Conservation (phyloP, 2,797 vertebrate genomes). For the Echeneis naucrates region DNA sequence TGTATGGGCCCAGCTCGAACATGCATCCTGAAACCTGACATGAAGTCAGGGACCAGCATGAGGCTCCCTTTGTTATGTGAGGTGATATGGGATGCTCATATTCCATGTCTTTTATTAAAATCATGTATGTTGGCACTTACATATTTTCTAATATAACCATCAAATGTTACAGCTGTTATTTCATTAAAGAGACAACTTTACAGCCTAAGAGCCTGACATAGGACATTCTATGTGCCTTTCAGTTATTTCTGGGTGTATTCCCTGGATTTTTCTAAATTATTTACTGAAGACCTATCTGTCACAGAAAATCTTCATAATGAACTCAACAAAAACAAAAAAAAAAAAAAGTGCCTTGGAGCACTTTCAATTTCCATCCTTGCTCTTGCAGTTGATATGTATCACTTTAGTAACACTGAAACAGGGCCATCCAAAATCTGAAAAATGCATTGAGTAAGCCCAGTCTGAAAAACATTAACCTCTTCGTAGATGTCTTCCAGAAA, state of each 20-base stretch:
- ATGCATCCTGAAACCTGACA: conserved; percentile 30
- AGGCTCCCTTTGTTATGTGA: not conserved
- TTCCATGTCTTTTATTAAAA: conserved; percentile 8
- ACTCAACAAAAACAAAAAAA: not conserved
- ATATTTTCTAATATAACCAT: conserved; percentile 17
- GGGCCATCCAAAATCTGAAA: conserved; percentile 29
- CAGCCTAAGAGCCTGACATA: conserved; percentile 28
- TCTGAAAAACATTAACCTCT: conserved; percentile 12
- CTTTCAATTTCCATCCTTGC: not conserved
- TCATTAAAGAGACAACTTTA: not conserved
- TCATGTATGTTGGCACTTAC: not conserved
- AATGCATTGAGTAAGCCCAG: conserved; percentile 9
- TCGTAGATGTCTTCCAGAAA: conserved; percentile 19
- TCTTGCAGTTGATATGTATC: not conserved
- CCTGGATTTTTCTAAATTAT: conserved; percentile 4
- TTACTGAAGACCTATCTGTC: no score
- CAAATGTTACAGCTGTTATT: not conserved
- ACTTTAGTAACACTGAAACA: conserved; percentile 27
- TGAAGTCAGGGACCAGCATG: not conserved
- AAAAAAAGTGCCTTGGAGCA: not conserved
- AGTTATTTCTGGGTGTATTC: conserved; percentile 3
- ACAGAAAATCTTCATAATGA: not conserved
- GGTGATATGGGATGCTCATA: conserved; percentile 7
- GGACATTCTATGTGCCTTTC: no score
- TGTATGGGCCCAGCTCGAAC: conserved; percentile 32